Evolutionary conservation across 2,113 vertebrate genomes (phyloP).

Genomic region (Melanostigma gelatinosum): DNA sequence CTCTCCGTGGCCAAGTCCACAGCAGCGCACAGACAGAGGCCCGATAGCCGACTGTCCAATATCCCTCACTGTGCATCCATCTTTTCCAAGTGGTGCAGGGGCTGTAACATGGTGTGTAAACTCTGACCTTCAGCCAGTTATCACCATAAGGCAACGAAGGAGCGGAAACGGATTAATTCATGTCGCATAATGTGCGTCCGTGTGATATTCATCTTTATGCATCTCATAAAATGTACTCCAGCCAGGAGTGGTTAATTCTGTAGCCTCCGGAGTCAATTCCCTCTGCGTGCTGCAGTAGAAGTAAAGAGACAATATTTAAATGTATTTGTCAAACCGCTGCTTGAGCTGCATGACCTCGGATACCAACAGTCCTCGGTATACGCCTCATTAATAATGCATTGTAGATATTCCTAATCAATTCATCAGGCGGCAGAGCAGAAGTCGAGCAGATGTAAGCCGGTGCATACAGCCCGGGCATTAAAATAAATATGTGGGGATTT

Average conservation of each 20-base stretch:
- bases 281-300: conserved; percentile 6
- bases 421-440: conserved; percentile 35
- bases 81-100: conserved; percentile 40
- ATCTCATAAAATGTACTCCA: conserved; percentile 14
- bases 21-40: conserved; percentile 46
- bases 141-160: conserved; percentile 12
- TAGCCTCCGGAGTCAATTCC: conserved; percentile 1
- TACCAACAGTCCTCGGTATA: conserved; percentile 44
- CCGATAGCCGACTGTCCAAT: conserved; percentile 51
- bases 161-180: conserved; percentile 12
- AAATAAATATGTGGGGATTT: conserved; percentile 36
- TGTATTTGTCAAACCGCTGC: conserved; percentile 45
- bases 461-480: conserved; percentile 46
- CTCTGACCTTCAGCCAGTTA: conserved; percentile 40
- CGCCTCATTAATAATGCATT: conserved; percentile 68
- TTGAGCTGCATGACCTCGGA: conserved; percentile 48
- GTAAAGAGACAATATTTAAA: conserved; percentile 29
- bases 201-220: conserved; percentile 14
- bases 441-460: conserved; percentile 35
- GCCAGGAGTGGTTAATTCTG: conserved; percentile 1
- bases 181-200: conserved; percentile 23
- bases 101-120: conserved; percentile 42
- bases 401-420: conserved; percentile 56
- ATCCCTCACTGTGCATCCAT: conserved; percentile 40
- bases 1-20: conserved; percentile 44